phyloP scores from a whole-genome alignment of 2,113 vertebrate species.

The Corydoras maculifer region DNA sequence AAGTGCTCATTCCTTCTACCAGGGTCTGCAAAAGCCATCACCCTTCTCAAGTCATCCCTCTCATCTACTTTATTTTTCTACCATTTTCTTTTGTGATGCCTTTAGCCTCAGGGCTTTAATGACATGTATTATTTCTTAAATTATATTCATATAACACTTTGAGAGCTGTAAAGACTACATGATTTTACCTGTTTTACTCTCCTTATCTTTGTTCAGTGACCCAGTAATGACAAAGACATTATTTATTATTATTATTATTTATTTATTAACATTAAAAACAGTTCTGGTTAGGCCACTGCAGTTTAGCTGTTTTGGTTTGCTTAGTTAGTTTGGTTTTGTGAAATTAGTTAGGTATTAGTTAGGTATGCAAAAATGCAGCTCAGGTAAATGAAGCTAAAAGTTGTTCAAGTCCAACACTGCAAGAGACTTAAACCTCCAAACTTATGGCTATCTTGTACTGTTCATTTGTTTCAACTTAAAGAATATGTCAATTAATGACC shows the following conservation, averaged over 20 bases:
- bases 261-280: not conserved
- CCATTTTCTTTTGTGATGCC: not conserved
- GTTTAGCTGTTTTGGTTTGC: not conserved
- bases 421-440: too few species aligned
- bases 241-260: too few species aligned
- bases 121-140: not conserved
- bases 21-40: slow-evolving; percentile 63
- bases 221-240: slow-evolving; percentile 3
- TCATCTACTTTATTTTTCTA: not conserved
- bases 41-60: slow-evolving; percentile 16
- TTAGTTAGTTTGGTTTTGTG: not conserved
- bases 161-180: not conserved
- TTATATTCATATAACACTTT: not conserved
- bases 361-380: too few species aligned
- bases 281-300: not conserved
- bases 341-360: not conserved
- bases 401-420: too few species aligned
- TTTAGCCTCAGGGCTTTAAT: not conserved
- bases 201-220: not conserved
- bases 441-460: too few species aligned
- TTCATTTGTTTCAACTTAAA: too few species aligned
- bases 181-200: not conserved
- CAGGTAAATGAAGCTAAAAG: too few species aligned
- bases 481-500: too few species aligned
- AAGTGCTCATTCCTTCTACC: slow-evolving; percentile 40